A percentile compares a stretch with the other conserved stretches of the same genome.
Conservation (phyloP, 2,113 vertebrate genomes). For the Ranitomeya variabilis region DNA sequence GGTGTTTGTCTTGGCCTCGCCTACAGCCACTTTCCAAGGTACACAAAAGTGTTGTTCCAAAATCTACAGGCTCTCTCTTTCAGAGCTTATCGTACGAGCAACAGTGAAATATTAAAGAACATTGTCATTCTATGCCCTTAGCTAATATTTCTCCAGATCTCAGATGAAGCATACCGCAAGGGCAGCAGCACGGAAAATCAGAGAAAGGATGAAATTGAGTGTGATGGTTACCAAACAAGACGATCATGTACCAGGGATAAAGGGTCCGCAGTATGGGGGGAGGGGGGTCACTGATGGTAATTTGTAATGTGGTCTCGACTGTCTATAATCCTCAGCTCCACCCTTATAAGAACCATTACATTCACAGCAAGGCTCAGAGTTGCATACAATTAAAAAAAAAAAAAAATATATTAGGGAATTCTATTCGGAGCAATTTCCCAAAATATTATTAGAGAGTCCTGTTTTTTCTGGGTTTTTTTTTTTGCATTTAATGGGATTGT, state of each 20-base stretch:
- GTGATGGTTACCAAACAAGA: background rate
- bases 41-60: constrained; percentile 50
- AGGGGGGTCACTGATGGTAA: background rate
- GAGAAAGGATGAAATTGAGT: background rate
- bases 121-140: constrained; percentile 37
- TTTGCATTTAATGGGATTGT: no score
- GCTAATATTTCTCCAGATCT: constrained; percentile 42
- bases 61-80: constrained; percentile 47
- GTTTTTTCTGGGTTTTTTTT: no score
- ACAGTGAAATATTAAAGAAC: constrained; percentile 39
- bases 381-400: no score
- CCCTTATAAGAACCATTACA: no score
- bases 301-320: background rate
- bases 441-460: no score
- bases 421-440: no score
- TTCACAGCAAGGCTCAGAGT: no score
- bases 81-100: constrained; percentile 46
- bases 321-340: background rate
- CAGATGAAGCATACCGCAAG: constrained; percentile 6
- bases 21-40: constrained; percentile 49
- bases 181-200: constrained; percentile 18
- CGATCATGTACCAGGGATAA: background rate
- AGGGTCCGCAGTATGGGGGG: background rate
- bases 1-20: constrained; percentile 52
- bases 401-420: no score